Conservation (phyloP, 1,140 invertebrate species). For the Calliphora vicina region DNA sequence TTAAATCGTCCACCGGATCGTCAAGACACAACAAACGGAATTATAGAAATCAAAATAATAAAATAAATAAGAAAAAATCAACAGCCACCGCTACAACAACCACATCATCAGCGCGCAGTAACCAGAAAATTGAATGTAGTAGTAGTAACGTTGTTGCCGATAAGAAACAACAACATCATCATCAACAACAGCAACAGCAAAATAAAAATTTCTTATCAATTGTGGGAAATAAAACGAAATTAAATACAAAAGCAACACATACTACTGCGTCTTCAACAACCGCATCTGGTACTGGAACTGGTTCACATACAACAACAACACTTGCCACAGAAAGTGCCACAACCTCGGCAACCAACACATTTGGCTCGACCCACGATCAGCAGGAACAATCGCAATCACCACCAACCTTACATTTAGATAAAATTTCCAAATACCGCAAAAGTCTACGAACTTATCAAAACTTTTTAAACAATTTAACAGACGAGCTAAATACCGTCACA, state of each 20-base stretch:
- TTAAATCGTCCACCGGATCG: constrained; percentile 29
- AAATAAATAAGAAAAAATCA: background rate
- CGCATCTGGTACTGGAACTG: too few species aligned
- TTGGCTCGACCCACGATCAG: background rate
- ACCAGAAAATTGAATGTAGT: constrained; percentile 37
- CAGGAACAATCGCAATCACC: constrained; percentile 24
- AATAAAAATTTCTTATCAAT: constrained; percentile 37
- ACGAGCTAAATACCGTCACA: constrained; percentile 23
- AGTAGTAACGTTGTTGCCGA: constrained; percentile 20
- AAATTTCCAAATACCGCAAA: constrained; percentile 48
- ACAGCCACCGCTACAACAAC: background rate
- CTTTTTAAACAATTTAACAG: constrained; percentile 35
- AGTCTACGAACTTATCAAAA: constrained; percentile 48
- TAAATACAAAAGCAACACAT: constrained; percentile 39
- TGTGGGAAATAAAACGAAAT: constrained; percentile 37
- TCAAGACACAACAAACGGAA: constrained; percentile 24
- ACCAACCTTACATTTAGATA: constrained; percentile 35
- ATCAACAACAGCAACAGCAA: constrained; percentile 36
- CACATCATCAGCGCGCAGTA: background rate
- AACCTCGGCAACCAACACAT: background rate
- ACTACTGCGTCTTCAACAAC: constrained; percentile 34
- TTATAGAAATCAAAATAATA: constrained; percentile 36
- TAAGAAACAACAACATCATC: constrained; percentile 36
- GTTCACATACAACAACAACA: too few species aligned
- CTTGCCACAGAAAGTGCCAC: constrained; percentile 17